A percentile compares a stretch with the other conserved stretches of the same genome.
Conservation (phyloP, 2,797 vertebrate genomes). For the Microctenopoma stevenorrisi region DNA sequence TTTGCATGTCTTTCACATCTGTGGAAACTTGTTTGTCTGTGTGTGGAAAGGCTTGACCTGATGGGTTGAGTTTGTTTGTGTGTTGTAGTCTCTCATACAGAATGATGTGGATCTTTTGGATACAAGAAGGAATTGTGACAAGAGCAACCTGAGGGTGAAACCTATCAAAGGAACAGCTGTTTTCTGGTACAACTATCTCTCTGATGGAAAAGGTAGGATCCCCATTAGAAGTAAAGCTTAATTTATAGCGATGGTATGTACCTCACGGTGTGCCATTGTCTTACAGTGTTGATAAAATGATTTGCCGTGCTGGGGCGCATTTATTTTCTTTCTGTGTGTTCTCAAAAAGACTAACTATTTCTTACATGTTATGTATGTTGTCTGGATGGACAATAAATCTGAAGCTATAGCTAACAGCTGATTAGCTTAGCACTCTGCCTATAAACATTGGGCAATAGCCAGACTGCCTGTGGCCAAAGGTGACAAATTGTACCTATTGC, state of each 20-base stretch:
- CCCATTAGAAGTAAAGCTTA: neutral
- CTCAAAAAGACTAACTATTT: too few relatives aligned
- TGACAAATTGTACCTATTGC: neutral
- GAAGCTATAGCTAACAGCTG: neutral
- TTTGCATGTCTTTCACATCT: constrained; percentile 58
- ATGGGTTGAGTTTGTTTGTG: constrained; percentile 24
- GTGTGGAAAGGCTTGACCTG: constrained; percentile 10
- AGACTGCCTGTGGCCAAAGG: neutral
- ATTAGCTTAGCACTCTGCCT: neutral
- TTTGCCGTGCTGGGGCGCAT: neutral
- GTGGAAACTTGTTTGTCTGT: constrained; percentile 57
- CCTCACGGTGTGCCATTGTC: too few relatives aligned
- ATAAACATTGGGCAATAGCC: neutral
- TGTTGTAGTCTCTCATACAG: constrained; percentile 93
- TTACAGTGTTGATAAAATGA: too few relatives aligned
- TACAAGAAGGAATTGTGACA: constrained; percentile 95
- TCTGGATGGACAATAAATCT: neutral
- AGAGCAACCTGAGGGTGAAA: constrained; percentile 94
- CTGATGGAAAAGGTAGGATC: constrained; percentile 92
- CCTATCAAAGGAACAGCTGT: constrained; percentile 95
- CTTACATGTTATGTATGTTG: neutral
- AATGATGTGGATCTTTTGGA: constrained; percentile 94
- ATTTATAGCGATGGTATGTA: neutral
- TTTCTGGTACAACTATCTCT: constrained; percentile 99
- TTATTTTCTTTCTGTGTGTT: neutral